Percentiles rank a stretch among this genome's conserved stretches.
phyloP scores from a whole-genome alignment of 2,113 vertebrate genomes.

The Micronisus gabar region DNA sequence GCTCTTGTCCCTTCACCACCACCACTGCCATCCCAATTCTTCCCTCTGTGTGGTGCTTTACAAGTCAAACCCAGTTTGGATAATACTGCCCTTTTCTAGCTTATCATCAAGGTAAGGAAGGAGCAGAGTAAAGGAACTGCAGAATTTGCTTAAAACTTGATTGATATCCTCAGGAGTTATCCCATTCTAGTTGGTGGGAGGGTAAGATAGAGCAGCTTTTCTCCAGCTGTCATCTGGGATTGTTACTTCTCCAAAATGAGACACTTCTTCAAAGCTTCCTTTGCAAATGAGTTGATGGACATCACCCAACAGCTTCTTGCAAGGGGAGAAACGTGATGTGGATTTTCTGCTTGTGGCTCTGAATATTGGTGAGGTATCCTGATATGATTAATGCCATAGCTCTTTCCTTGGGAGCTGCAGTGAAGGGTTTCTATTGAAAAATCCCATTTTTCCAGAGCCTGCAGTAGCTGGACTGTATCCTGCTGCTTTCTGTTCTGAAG shows the following conservation, averaged over 20 bases:
- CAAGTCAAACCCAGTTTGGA: not conserved
- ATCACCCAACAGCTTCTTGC: not conserved
- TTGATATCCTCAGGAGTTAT: not conserved
- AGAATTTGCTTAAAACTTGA: not conserved
- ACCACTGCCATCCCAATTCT: not conserved
- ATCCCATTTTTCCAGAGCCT: not conserved
- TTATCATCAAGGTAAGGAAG: not conserved
- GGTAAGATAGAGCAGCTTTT: not conserved
- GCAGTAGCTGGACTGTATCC: not conserved
- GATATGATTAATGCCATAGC: rapidly evolving
- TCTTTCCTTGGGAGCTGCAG: not conserved
- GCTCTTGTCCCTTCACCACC: not conserved
- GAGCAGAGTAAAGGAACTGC: not conserved
- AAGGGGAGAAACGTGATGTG: not conserved
- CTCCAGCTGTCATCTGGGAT: not conserved
- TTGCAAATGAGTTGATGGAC: not conserved
- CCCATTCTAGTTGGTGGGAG: not conserved
- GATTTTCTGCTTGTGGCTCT: not conserved
- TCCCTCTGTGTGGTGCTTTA: not conserved
- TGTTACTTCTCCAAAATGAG: not conserved
- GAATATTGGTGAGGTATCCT: not conserved
- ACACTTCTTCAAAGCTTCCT: not conserved
- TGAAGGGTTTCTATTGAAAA: not conserved
- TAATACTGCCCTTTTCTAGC: not conserved
- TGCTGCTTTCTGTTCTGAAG: not conserved